Percentiles rank a stretch among this genome's conserved stretches.
These are phyloP conservation scores for Caenorhabditis auriculariae DNA, from an alignment of 2,888 invertebrate genomes.

Conservation along the genomic window DNA sequence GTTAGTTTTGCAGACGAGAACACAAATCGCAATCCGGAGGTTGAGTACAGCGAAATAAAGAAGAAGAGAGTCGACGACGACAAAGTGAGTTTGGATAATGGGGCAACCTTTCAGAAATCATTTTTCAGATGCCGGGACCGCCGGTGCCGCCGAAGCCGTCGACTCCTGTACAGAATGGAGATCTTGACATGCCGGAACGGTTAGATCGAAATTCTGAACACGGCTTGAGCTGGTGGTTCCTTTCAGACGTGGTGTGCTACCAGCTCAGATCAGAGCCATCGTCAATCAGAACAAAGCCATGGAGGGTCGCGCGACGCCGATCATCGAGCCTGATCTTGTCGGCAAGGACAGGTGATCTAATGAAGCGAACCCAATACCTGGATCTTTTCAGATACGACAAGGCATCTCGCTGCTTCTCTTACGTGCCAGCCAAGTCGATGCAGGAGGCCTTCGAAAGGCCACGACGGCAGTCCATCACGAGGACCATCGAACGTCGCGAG, in stretches of 20 bases:
- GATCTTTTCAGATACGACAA: constrained; percentile 55
- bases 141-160: constrained; percentile 64
- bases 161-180: constrained; percentile 65
- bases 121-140: constrained; percentile 36
- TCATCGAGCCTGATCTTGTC: constrained; percentile 61
- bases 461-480: constrained; percentile 31
- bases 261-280: constrained; percentile 27
- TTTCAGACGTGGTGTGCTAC: constrained; percentile 42
- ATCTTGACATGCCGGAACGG: constrained; percentile 19
- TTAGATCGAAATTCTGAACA: too few species aligned
- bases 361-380: background rate
- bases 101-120: too few species aligned
- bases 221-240: too few species aligned
- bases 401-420: constrained; percentile 62
- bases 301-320: constrained; percentile 41
- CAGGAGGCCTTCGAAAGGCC: constrained; percentile 57
- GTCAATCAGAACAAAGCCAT: constrained; percentile 26
- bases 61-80: constrained; percentile 4
- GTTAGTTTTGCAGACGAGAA: constrained; percentile 25
- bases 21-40: constrained; percentile 27
- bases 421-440: constrained; percentile 62
- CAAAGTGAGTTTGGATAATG: too few species aligned
- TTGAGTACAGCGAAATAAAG: constrained; percentile 26
- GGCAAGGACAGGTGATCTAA: constrained; percentile 49
- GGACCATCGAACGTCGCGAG: constrained; percentile 34